Evolutionary conservation across 1,140 invertebrate genomes (phyloP), one percentile per base, ranked within the genome.

Genomic region (Ericerus pela): DNA sequence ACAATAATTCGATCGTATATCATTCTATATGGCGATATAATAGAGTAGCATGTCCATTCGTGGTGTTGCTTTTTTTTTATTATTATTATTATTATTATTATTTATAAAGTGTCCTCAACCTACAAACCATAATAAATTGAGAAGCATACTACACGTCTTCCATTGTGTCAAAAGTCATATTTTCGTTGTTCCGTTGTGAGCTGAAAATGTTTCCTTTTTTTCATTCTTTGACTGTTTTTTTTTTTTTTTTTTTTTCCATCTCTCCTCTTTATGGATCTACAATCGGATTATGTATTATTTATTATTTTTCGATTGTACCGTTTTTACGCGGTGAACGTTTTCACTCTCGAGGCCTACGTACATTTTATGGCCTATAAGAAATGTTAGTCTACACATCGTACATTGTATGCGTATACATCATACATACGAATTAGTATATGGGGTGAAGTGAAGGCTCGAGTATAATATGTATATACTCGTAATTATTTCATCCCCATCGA

Each of bases 41-140:
- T 47, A 47, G 41, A 47, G 41, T 47, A 24, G 41, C 41, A 24
- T 47, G 41, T 47, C 41, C 41, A 24, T 47, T 47, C 26, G 22
- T 16, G 41, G 41, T 47, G 41, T 47, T 47, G 26, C 41, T 47
- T 47, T 47, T 47, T n/a, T n/a, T n/a, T n/a, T n/a, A n/a, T n/a
- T n/a, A n/a, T n/a, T n/a, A n/a, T n/a, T n/a, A n/a, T n/a, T n/a
- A n/a, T n/a, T n/a, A n/a, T n/a, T n/a, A n/a, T n/a, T 24, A 47
- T 47, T 47, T 47, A 47, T 47, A 47, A 47, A 47, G 41, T 47
- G 41, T 47, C 41, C 41, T 47, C 41, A 47, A 47, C 41, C 41
- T 47, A 47, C 41, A 24, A n/a, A 47, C 41, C 41, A 47, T 47
- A 47, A 47, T 47, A 47, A 47, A 47, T 47, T 47, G 41, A 47